Evolutionary conservation across 2,797 vertebrate species (phyloP).

Genomic region (Martes flavigula): DNA sequence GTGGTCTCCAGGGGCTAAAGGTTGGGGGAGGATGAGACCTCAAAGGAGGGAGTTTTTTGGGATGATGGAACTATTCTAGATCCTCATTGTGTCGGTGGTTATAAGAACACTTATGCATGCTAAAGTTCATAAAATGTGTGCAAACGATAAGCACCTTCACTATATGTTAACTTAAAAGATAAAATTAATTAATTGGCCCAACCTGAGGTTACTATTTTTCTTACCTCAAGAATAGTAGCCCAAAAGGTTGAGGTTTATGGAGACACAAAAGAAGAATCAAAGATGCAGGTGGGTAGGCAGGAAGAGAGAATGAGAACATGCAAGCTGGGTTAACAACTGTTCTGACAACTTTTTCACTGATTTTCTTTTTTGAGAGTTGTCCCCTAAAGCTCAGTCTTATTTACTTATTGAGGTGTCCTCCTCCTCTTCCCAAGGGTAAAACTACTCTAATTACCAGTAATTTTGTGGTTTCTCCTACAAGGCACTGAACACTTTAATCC

Average conservation of each 20-base stretch:
- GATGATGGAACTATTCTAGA: not conserved
- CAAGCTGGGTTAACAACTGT: not conserved
- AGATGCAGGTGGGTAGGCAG: not conserved
- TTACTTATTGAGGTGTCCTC: not conserved
- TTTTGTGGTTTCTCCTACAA: not conserved
- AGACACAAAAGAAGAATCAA: not conserved
- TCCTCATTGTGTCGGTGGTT: not conserved
- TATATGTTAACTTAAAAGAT: not conserved
- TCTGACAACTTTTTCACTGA: not conserved
- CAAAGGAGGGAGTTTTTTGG: not conserved
- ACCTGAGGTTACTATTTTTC: not conserved
- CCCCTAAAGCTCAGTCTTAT: not conserved
- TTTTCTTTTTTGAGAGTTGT: not conserved
- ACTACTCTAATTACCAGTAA: not conserved
- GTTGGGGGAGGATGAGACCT: too few species aligned
- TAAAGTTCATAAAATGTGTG: not conserved
- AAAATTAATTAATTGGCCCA: not conserved
- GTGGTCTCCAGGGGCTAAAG: not conserved
- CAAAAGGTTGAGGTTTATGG: not conserved
- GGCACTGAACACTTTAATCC: not conserved
- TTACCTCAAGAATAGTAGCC: not conserved
- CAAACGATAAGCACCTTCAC: not conserved
- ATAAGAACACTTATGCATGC: not conserved
- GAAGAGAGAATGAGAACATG: not conserved
- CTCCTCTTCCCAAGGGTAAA: not conserved